Evolutionary conservation across 2,113 vertebrate genomes (phyloP).

Genomic region (Nicator chloris): DNA sequence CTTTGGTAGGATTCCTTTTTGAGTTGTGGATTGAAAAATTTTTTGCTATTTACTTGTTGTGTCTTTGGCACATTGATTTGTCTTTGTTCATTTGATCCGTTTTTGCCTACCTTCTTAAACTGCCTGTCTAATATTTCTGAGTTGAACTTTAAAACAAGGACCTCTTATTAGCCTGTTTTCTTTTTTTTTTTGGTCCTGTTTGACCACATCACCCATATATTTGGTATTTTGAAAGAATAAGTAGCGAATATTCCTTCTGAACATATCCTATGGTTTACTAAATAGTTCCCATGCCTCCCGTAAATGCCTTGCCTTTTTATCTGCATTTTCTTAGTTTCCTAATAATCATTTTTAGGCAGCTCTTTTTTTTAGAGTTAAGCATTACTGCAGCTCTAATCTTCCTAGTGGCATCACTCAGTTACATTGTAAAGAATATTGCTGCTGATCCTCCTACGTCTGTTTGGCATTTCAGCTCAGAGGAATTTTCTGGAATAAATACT

Average conservation of each 20-base stretch:
- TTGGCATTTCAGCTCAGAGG: background rate
- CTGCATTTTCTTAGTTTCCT: background rate
- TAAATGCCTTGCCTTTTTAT: background rate
- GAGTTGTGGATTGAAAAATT: background rate
- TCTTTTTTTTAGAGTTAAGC: background rate
- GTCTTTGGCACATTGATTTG: background rate
- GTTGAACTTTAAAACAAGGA: background rate
- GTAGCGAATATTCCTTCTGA: background rate
- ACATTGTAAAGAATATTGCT: background rate
- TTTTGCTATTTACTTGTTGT: background rate
- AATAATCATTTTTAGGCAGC: background rate
- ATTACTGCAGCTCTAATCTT: background rate
- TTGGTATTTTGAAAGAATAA: background rate
- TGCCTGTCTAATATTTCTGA: background rate
- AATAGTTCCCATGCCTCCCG: background rate
- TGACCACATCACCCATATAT: background rate
- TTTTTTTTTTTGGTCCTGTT: background rate
- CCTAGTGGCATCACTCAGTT: background rate
- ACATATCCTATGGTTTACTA: background rate
- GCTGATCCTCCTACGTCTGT: background rate
- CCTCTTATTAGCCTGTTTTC: background rate
- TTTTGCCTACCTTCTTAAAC: background rate
- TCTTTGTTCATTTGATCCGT: background rate
- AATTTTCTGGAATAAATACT: background rate
- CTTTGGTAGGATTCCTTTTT: background rate